Base-by-base conservation (phyloP, 2,888 invertebrate species). In the Prionchulus punctatus region DNA sequence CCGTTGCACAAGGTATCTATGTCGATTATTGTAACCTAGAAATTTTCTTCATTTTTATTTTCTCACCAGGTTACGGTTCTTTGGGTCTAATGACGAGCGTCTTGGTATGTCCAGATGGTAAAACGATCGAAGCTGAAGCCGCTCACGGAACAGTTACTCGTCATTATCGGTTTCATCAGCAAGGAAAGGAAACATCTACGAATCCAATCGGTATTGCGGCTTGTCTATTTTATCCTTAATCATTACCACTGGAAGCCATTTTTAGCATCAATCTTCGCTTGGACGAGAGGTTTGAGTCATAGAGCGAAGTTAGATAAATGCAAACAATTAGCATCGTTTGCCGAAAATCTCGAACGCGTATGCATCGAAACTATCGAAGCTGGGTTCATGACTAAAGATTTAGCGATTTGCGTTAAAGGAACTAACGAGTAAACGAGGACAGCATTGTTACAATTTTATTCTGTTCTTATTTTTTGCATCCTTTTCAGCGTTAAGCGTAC, bases 61-160 rank as follows among this genome's bases (percentile, higher is more conserved):
- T 54, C 61, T 45, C 23, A 12, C 1, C 58, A 76, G 76, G 77
- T 31, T 78, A 75, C 66, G 79, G 96, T 18, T 94, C 92, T 1
- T 77, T 96, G 58, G 96, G 96, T 63, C 79, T 98, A 64, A 98
- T 98, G 98, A 98, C 96, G 0, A 92, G 91, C 18, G 96, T 98
- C 1, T 78, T 98, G 45, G 74, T 96, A 56, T 92, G 91, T 69
- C 96, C 96, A 2, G 96, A 98, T 76, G 96, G 96, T 30, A 90
- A 88, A 72, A 98, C 96, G 1, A 86, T 96, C 0, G 96, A 96
- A 74, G 84, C 94, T 0, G 96, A 98, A 76, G 96, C 96, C 18
- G 96, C 96, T 58, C 96, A 98, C 71, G 96, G 96, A 47, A 96
- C 96, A 0, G 92, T 89, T 57, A 92, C 91, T 0, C 80, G 91